These are phyloP conservation scores for Eremophila alpestris DNA, from an alignment of 2,797 vertebrate genomes.

Conservation along the genomic window DNA sequence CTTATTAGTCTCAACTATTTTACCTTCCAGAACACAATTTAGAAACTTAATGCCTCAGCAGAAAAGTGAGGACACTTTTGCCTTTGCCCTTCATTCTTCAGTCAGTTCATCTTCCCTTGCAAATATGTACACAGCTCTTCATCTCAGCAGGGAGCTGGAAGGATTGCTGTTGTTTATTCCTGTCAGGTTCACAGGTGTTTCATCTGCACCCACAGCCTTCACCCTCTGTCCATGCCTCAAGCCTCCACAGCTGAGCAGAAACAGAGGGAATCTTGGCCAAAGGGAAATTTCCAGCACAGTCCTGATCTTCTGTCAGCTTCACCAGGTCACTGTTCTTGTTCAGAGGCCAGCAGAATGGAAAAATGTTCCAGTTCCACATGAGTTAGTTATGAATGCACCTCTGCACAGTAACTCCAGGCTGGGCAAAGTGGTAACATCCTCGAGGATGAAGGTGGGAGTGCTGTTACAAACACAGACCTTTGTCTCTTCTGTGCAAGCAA, in stretches of 20 bases:
- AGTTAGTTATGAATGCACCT: not conserved
- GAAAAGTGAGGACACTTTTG: not conserved
- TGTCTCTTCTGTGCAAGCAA: not conserved
- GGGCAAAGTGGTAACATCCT: not conserved
- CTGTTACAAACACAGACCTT: not conserved
- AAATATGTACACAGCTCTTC: not conserved
- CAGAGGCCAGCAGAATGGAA: not conserved
- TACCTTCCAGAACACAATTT: not conserved
- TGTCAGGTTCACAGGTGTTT: not conserved
- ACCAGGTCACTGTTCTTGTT: not conserved
- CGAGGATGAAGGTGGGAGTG: not conserved
- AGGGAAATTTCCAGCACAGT: not conserved
- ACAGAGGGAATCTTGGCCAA: not conserved
- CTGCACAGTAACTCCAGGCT: not conserved
- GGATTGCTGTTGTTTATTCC: not conserved
- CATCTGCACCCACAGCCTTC: not conserved
- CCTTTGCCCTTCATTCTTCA: not conserved
- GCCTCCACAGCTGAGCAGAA: not conserved
- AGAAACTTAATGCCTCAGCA: not conserved
- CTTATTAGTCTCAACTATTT: not conserved
- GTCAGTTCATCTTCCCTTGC: not conserved
- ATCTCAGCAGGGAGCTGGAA: not conserved
- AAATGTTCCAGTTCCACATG: not conserved
- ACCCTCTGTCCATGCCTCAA: not conserved
- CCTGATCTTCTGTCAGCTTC: not conserved